Evolutionary conservation across 2,113 vertebrate species (phyloP).

Genomic region (Vidua chalybeata): DNA sequence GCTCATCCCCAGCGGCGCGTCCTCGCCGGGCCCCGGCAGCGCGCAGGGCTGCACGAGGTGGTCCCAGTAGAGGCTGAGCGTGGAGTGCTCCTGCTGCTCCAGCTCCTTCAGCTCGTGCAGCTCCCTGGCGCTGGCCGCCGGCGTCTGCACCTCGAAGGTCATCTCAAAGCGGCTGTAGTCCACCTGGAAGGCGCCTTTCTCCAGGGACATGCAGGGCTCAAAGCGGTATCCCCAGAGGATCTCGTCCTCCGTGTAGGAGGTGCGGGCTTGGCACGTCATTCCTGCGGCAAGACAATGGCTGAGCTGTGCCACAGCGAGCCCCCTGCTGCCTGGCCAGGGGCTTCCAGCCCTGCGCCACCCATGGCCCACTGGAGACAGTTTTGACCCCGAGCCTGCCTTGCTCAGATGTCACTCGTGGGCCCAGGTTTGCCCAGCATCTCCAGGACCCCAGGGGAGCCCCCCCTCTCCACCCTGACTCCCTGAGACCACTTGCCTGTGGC

Average conservation of each 20-base stretch:
- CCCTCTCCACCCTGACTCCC: background rate
- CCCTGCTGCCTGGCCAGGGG: accelerated
- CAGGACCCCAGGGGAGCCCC: too few species aligned
- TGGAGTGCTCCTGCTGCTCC: conserved; percentile 46
- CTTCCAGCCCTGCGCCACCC: background rate
- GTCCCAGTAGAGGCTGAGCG: conserved; percentile 62
- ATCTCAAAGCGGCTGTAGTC: conserved; percentile 82
- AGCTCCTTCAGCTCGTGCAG: conserved; percentile 45
- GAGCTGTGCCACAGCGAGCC: accelerated
- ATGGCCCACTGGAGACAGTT: accelerated
- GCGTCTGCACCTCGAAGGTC: conserved; percentile 81
- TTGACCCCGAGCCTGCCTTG: accelerated
- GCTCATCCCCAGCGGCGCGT: background rate
- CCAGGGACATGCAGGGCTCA: conserved; percentile 83
- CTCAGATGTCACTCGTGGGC: background rate
- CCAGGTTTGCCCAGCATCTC: background rate
- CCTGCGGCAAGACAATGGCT: background rate
- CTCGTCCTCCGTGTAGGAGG: conserved; percentile 82
- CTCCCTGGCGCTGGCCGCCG: conserved; percentile 71
- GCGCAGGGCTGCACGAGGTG: conserved; percentile 10
- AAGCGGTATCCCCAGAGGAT: conserved; percentile 85
- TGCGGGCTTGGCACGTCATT: conserved; percentile 87
- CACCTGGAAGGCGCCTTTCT: conserved; percentile 81
- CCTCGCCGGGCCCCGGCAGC: background rate
- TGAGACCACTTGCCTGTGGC: conserved; percentile 73